Conservation (phyloP, 1,140 invertebrate species). For the Hestina assimilis region DNA sequence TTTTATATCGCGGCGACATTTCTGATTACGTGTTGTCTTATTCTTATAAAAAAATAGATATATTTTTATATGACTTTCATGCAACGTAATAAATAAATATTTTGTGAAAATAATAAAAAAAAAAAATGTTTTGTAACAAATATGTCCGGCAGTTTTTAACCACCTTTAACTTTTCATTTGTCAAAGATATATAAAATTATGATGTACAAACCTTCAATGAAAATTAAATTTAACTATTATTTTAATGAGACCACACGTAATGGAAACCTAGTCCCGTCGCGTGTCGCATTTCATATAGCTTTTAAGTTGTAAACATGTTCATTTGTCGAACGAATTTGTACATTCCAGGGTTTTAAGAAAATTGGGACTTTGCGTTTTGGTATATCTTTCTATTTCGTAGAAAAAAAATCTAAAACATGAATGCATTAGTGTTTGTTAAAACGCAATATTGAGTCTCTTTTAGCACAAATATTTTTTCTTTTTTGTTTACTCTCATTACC, state of each 20-base stretch:
- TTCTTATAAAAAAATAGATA: conserved; percentile 20
- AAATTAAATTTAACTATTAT: conserved; percentile 21
- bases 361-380: not conserved
- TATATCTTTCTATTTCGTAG: not conserved
- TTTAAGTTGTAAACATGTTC: conserved; percentile 44
- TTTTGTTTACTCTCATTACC: conserved; percentile 18
- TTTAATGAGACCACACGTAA: conserved; percentile 55
- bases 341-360: conserved; percentile 65
- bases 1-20: conserved; percentile 58
- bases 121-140: too few relatives aligned
- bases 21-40: conserved; percentile 62
- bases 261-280: conserved; percentile 68
- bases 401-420: too few relatives aligned
- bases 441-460: conserved; percentile 3
- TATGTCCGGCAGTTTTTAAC: too few relatives aligned
- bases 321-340: conserved; percentile 38
- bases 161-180: too few relatives aligned
- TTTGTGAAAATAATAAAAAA: too few relatives aligned
- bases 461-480: conserved; percentile 56
- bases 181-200: too few relatives aligned
- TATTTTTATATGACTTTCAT: too few relatives aligned
- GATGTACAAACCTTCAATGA: too few relatives aligned
- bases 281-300: conserved; percentile 66
- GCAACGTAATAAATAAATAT: too few relatives aligned
- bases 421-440: too few relatives aligned